Percentiles rank a stretch among this genome's conserved stretches.
Evolutionary conservation across 2,113 vertebrate genomes (phyloP).

Genomic region (Colaptes auratus): DNA sequence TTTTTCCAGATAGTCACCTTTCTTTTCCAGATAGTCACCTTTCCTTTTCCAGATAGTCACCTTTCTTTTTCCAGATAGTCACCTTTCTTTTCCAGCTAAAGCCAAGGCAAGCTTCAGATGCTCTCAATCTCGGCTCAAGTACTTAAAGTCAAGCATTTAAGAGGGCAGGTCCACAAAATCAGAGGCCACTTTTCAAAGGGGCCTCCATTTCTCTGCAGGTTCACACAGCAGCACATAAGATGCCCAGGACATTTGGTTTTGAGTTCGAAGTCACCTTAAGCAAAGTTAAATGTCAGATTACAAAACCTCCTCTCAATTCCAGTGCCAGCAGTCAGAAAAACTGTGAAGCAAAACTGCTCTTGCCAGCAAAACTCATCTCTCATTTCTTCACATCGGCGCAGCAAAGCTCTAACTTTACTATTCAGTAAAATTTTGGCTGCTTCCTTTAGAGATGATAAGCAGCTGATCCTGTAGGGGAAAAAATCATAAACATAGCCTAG

Average conservation of each 20-base stretch:
- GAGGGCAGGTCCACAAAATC: not conserved
- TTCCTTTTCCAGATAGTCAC: too few species aligned
- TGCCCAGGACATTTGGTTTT: conserved; percentile 10
- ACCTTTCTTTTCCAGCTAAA: not conserved
- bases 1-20: too few species aligned
- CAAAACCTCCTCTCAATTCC: not conserved
- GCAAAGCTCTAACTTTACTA: not conserved
- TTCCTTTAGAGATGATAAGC: not conserved
- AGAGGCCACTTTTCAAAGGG: not conserved
- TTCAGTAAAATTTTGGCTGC: not conserved
- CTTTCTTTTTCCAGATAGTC: too few species aligned
- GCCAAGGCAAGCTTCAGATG: not conserved
- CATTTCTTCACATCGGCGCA: not conserved
- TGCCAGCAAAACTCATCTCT: conserved; percentile 25
- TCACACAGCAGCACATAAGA: not conserved
- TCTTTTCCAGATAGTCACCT: too few species aligned
- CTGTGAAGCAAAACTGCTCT: not conserved
- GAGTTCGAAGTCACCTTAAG: conserved; percentile 32
- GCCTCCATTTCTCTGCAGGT: not conserved
- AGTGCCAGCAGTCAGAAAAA: not conserved
- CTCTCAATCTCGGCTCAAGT: not conserved
- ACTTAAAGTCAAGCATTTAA: not conserved
- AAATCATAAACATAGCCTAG: not conserved
- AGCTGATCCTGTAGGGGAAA: not conserved
- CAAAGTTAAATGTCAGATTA: conserved; percentile 36